phyloP scores from a whole-genome alignment of 2,888 invertebrate species.

The Ormyrus nitidulus region DNA sequence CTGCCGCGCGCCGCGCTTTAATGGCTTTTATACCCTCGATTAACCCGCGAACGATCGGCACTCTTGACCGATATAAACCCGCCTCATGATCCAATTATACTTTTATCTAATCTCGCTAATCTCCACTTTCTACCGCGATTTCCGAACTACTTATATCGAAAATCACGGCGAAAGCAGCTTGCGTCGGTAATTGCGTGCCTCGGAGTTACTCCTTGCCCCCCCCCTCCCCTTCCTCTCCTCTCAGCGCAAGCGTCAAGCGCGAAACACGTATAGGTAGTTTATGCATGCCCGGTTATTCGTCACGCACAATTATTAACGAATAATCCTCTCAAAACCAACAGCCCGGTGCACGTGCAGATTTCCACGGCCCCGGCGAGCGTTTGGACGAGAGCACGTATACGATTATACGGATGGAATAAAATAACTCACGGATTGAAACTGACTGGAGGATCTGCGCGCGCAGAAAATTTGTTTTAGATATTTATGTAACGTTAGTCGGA shows the following conservation, averaged over 20 bases:
- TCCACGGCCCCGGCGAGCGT: no score
- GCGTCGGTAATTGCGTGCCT: slow-evolving; percentile 14
- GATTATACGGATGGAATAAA: no score
- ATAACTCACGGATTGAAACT: no score
- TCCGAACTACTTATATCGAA: slow-evolving; percentile 49
- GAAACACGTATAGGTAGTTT: neutral
- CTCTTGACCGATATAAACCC: slow-evolving; percentile 46
- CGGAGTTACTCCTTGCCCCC: slow-evolving; percentile 13
- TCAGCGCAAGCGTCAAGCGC: neutral
- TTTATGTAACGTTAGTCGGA: no score
- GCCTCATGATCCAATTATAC: slow-evolving; percentile 44
- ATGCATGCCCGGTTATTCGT: slow-evolving; percentile 31
- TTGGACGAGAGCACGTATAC: no score
- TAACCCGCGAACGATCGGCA: slow-evolving; percentile 24
- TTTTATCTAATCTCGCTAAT: slow-evolving; percentile 57
- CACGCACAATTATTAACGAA: slow-evolving; percentile 55
- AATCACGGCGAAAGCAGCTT: slow-evolving; percentile 58
- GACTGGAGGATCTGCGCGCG: no score
- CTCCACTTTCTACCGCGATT: slow-evolving; percentile 51
- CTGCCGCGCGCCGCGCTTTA: slow-evolving; percentile 2
- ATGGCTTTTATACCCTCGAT: slow-evolving; percentile 25
- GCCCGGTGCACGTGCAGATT: no score
- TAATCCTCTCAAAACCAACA: neutral
- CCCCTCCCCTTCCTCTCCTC: neutral
- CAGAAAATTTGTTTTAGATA: no score